Base-by-base conservation (phyloP, 2,797 vertebrate genomes). In the Odontamblyopus lacepedii region DNA sequence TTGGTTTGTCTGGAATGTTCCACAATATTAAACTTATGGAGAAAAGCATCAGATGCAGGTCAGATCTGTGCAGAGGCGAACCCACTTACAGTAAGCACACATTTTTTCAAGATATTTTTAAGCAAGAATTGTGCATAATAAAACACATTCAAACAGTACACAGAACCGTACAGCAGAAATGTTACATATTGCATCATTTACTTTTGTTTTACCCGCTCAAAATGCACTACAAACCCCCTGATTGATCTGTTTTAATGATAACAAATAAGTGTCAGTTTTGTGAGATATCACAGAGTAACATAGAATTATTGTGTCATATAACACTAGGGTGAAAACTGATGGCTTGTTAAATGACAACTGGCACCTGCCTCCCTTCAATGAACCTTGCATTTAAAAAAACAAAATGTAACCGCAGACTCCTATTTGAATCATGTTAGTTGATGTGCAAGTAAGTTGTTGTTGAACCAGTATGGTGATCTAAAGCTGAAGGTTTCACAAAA, bases 241-340 rank as follows among this genome's bases (percentile, higher is more conserved):
- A 15, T 12, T 48, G 12, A 12, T 15, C 44, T 48, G 35, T 15
- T 64, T 53, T 56, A 16, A 19, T 69, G 15, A 15, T 63, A 76
- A 77, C 38, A 55, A 27, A 67, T 56, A 60, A 71, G 61, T 76
- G 44, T 61, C 67, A 60, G n/a, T 38, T 64, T 63, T 67, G 5
- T 65, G 13, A 53, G 26, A 63, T 68, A 65, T 71, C 15, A 44
- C 44, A n/a, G 16, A 9, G 18, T 64, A 73, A 48, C n/a, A 23
- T n/a, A 38, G 5, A 41, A 41, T 63, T n/a, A 64, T 27, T 64
- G n/a, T 23, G 38, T 44, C 23, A 27, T 27, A 48, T 23, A 41
- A 63, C 41, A 44, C 62, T 1, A 0, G 18, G 32, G 61, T 19
- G 32, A 23, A 38, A 63, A 38, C 29, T 26, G 32, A 63, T 76